Conservation (phyloP, 53 echinoderm and acorn worm species). For the Henricia sp. region DNA sequence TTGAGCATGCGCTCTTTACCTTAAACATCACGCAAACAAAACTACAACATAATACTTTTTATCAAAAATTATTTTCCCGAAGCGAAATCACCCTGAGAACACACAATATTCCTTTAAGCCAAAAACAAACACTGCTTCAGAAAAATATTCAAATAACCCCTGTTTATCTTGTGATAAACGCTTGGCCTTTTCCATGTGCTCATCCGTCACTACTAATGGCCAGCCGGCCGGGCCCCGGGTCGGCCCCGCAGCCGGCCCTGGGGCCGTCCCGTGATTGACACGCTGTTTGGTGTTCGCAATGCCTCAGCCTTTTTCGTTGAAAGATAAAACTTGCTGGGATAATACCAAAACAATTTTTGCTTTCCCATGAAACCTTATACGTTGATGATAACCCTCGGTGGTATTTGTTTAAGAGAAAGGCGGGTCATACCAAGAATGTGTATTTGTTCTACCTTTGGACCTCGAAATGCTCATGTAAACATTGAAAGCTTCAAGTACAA, state of each 20-base stretch:
- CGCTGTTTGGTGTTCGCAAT: slow-evolving; percentile 39
- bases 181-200: background rate
- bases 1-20: no score
- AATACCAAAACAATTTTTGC: slow-evolving; percentile 57
- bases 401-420: slow-evolving; percentile 24
- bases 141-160: slow-evolving; percentile 44
- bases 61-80: no score
- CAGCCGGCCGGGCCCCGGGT: slow-evolving; percentile 17
- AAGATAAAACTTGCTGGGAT: slow-evolving; percentile 44
- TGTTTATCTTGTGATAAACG: slow-evolving; percentile 29
- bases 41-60: no score
- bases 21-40: no score
- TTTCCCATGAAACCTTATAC: slow-evolving; percentile 52
- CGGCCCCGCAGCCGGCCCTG: background rate
- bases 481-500: no score
- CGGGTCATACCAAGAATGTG: background rate
- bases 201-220: slow-evolving; percentile 22
- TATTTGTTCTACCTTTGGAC: slow-evolving; percentile 49
- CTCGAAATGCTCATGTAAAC: slow-evolving; percentile 34
- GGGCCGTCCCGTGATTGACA: slow-evolving; percentile 25
- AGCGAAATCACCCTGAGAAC: no score
- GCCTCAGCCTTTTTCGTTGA: slow-evolving; percentile 25
- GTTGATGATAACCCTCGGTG: slow-evolving; percentile 21
- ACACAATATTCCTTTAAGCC: no score
- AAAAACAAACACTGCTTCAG: background rate